Conservation (phyloP, 2,888 invertebrate genomes). For the Notodonta dromedarius region DNA sequence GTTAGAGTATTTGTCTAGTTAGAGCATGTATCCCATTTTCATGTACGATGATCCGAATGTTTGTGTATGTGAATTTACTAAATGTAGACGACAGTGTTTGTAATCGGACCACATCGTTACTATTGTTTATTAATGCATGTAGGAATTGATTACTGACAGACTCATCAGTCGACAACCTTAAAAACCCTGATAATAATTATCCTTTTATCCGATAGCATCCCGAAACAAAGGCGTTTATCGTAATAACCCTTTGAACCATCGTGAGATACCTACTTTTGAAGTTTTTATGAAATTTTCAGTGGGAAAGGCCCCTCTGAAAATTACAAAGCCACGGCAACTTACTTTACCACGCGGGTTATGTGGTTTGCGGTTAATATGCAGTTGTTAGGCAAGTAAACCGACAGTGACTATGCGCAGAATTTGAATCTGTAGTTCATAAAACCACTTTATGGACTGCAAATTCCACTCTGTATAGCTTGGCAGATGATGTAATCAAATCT, state of each 20-base stretch:
- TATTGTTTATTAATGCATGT: slow-evolving; percentile 22
- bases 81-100: slow-evolving; percentile 10
- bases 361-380: background rate
- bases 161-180: too few relatives aligned
- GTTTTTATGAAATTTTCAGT: too few relatives aligned
- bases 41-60: slow-evolving; percentile 31
- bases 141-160: slow-evolving; percentile 8
- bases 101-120: background rate
- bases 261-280: too few relatives aligned
- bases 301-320: too few relatives aligned
- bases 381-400: background rate
- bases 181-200: too few relatives aligned
- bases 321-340: too few relatives aligned
- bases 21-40: slow-evolving; percentile 58
- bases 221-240: too few relatives aligned
- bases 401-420: background rate
- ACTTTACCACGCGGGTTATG: background rate
- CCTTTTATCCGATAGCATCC: too few relatives aligned
- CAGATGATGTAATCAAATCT: background rate
- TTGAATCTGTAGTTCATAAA: background rate
- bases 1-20: slow-evolving; percentile 56
- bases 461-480: background rate
- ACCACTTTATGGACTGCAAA: background rate
- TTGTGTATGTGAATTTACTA: slow-evolving; percentile 21
- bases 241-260: too few relatives aligned